Percentiles rank a stretch among this genome's conserved stretches.
phyloP scores from a whole-genome alignment of 2,797 vertebrate genomes.

The Numenius phaeopus region DNA sequence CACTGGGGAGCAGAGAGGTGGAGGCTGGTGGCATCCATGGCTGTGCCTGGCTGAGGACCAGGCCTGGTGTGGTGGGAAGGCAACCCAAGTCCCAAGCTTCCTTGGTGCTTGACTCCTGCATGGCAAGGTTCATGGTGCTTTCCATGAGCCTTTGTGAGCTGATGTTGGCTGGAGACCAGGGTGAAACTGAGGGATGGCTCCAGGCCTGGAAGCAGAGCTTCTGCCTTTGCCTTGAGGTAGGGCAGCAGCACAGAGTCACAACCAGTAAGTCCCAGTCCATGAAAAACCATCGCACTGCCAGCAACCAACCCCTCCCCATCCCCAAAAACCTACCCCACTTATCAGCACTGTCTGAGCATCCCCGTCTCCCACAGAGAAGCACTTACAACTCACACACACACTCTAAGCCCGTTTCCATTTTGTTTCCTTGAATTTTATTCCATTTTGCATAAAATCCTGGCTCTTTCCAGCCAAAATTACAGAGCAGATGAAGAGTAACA shows the following conservation, averaged over 20 bases:
- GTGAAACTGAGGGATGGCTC: background rate
- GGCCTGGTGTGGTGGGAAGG: accelerated
- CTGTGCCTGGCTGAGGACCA: background rate
- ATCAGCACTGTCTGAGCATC: background rate
- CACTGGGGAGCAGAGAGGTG: background rate
- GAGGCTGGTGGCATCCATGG: background rate
- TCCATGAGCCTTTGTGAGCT: accelerated
- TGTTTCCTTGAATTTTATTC: slow-evolving; percentile 58
- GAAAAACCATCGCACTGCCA: background rate
- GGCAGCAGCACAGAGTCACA: background rate
- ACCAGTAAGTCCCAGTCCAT: background rate
- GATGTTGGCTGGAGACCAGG: background rate
- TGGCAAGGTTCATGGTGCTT: accelerated
- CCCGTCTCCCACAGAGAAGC: background rate
- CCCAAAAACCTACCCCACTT: background rate
- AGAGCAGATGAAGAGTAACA: background rate
- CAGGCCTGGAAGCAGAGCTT: background rate
- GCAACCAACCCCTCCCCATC: background rate
- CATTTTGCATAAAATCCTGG: slow-evolving; percentile 8
- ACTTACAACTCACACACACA: accelerated
- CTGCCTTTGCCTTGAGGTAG: background rate
- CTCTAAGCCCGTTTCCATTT: background rate
- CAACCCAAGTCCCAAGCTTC: background rate
- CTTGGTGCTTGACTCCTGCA: background rate
- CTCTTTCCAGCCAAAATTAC: slow-evolving; percentile 33